phyloP scores from a whole-genome alignment of 2,797 vertebrate genomes.

The Propithecus perrieri region DNA sequence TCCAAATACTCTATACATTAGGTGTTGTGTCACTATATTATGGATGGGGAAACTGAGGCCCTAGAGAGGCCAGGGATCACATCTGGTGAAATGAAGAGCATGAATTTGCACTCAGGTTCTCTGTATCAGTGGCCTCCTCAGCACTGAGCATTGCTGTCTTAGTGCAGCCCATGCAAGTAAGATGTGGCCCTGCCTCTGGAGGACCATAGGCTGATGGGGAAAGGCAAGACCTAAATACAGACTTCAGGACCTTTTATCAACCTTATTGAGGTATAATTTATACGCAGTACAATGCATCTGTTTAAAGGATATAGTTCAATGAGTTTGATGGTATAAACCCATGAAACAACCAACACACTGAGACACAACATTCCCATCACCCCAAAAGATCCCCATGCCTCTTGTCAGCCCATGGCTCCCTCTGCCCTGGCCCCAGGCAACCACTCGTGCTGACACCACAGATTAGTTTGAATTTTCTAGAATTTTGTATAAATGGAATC shows the following conservation, averaged over 20 bases:
- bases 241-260: accelerated
- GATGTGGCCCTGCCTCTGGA: too few species aligned
- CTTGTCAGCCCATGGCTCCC: background rate
- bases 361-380: background rate
- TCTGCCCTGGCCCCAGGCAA: background rate
- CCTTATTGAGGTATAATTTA: background rate
- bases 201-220: background rate
- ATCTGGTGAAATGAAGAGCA: too few species aligned
- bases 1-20: background rate
- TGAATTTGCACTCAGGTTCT: background rate
- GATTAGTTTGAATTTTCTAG: background rate
- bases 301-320: background rate
- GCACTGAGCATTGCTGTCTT: background rate
- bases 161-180: background rate
- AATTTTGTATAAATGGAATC: background rate
- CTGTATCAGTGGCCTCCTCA: too few species aligned
- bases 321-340: too few species aligned
- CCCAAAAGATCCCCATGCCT: background rate
- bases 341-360: background rate
- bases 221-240: background rate
- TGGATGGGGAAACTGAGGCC: background rate
- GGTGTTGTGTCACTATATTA: too few species aligned
- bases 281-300: accelerated
- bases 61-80: background rate
- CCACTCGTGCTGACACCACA: background rate